A percentile compares a stretch with the other conserved stretches of the same genome.
Evolutionary conservation across 37 sponge, comb jelly and placozoan genomes (phyloP).

Genomic region (Spongilla lacustris): DNA sequence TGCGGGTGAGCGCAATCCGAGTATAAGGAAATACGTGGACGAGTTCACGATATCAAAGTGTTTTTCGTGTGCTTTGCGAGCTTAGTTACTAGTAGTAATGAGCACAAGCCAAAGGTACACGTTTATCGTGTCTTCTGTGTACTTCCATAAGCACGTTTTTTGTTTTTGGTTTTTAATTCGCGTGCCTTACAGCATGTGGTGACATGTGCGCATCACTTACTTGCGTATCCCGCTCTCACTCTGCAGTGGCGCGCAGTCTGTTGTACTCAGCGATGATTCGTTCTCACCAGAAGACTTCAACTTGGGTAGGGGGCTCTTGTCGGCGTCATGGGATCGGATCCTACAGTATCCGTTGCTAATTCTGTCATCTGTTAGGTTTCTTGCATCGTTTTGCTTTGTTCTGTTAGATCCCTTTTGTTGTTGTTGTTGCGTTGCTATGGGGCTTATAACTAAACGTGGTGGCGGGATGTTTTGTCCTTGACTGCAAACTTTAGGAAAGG

Average conservation of each 20-base stretch:
- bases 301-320: slow-evolving; percentile 45
- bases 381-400: not conserved
- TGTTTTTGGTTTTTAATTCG: too few species aligned
- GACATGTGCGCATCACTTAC: too few species aligned
- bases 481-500: slow-evolving; percentile 23
- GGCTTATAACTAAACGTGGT: not conserved
- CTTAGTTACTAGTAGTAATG: too few species aligned
- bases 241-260: slow-evolving; percentile 57
- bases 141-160: too few species aligned
- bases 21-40: not conserved
- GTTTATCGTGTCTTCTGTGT: too few species aligned
- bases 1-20: not conserved
- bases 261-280: slow-evolving; percentile 63
- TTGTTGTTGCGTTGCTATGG: slow-evolving; percentile 12
- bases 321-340: slow-evolving; percentile 72
- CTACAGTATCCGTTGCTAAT: slow-evolving; percentile 39
- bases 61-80: too few species aligned
- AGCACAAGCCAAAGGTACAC: too few species aligned
- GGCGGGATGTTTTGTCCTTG: not conserved
- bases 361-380: too few species aligned
- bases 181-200: too few species aligned
- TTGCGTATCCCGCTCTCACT: too few species aligned
- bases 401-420: not conserved
- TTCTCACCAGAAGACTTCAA: slow-evolving; percentile 62
- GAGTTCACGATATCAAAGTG: too few species aligned